Conservation (phyloP, 2,888 invertebrate species). For the Trisateles emortualis region DNA sequence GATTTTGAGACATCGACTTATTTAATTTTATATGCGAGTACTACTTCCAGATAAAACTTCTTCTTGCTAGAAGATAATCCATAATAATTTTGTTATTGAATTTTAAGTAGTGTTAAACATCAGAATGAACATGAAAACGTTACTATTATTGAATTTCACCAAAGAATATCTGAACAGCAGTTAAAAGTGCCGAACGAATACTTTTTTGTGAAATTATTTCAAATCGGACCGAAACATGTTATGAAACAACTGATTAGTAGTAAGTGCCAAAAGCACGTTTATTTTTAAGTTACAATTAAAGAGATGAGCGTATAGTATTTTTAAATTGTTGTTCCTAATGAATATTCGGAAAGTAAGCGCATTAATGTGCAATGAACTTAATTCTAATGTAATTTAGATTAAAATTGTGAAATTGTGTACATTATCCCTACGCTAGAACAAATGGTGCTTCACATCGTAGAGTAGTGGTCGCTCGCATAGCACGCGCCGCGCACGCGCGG, state of each 20-base stretch:
- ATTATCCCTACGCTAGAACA: constrained; percentile 87
- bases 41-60: constrained; percentile 31
- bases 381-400: constrained; percentile 80
- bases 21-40: constrained; percentile 43
- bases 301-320: constrained; percentile 81
- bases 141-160: constrained; percentile 60
- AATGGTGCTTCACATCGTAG: constrained; percentile 86
- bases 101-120: constrained; percentile 41
- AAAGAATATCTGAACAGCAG: constrained; percentile 67
- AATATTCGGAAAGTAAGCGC: constrained; percentile 78
- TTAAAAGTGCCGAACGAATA: constrained; percentile 39
- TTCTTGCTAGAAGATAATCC: constrained; percentile 30
- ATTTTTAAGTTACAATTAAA: constrained; percentile 76
- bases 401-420: constrained; percentile 83
- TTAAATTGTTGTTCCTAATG: constrained; percentile 85
- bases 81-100: constrained; percentile 37
- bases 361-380: constrained; percentile 73
- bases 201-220: constrained; percentile 42
- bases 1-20: constrained; percentile 67
- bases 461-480: constrained; percentile 62
- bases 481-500: constrained; percentile 35
- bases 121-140: constrained; percentile 40
- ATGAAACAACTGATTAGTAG: constrained; percentile 64
- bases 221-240: constrained; percentile 39
- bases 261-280: constrained; percentile 83